A percentile compares a stretch with the other conserved stretches of the same genome.
phyloP scores from a whole-genome alignment of 2,113 vertebrate species.

The Ptilorrhoa leucosticta region DNA sequence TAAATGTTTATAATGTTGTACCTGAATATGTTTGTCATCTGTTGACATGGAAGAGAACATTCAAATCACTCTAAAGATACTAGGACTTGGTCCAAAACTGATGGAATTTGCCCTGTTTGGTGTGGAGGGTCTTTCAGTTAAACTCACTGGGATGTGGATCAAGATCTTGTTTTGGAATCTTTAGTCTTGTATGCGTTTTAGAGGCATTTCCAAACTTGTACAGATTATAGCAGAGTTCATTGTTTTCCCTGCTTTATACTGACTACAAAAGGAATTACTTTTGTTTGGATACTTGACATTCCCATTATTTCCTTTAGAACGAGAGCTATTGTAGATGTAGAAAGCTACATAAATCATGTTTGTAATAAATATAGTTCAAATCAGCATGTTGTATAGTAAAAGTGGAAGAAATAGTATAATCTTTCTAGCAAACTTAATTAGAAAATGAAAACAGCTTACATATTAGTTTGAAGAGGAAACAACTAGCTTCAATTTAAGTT shows the following conservation, averaged over 20 bases:
- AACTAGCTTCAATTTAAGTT: not conserved
- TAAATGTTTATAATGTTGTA: not conserved
- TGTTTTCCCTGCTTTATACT: not conserved
- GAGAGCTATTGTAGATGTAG: not conserved
- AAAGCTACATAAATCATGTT: slow-evolving; percentile 24
- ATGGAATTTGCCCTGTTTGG: not conserved
- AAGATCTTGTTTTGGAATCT: not conserved
- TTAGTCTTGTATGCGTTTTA: not conserved
- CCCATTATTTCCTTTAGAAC: slow-evolving; percentile 4
- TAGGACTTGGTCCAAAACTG: not conserved
- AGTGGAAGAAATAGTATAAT: not conserved
- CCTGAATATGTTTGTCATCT: not conserved
- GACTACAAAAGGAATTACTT: slow-evolving; percentile 47
- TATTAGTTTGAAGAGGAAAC: not conserved
- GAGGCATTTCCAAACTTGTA: not conserved
- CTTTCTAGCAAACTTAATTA: not conserved
- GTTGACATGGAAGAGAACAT: not conserved
- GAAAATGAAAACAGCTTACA: not conserved
- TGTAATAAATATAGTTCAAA: not conserved
- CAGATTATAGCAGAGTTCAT: slow-evolving; percentile 22
- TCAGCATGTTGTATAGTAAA: not conserved
- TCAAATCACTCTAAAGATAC: not conserved
- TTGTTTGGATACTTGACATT: slow-evolving; percentile 7
- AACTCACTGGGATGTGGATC: not conserved
- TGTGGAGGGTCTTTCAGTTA: not conserved